Evolutionary conservation across 1,140 invertebrate species (phyloP), one percentile per base, ranked within the genome.

Genomic region (Magallana angulata): DNA sequence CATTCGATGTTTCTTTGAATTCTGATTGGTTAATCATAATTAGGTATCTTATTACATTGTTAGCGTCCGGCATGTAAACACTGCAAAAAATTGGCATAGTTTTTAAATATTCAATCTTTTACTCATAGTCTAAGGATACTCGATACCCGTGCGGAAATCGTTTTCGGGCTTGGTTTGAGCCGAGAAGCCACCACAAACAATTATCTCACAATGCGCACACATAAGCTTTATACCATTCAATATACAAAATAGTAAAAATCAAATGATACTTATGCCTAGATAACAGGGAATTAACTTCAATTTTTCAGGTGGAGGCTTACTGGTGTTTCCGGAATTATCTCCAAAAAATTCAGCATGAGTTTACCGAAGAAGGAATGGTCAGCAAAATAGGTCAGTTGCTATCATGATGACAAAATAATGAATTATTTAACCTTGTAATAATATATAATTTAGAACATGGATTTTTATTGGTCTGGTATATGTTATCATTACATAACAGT

Each of bases 281-380:
- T 48, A 8, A 11, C 80, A 82, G 12, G n/a, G 57, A 12, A 11
- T 56, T 11, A 56, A 56, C 5, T 2, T 82, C 6, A 48, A 12
- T 14, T 9, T 36, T 8, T 57, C 86, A 94, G 94, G 93, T 93
- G 9, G 92, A 94, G 83, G 92, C 94, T 8, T 94, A 91, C 82
- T 94, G 94, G 94, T 94, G 94, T 87, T 94, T 94, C 87, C 87
- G 91, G 36, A 90, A 91, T 71, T 94, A 94, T 85, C 91, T 94
- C 86, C 91, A 93, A 8, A 92, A 89, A n/a, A 92, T 94, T 48
- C 89, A 94, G 64, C 57, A 91, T 30, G 94, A 94, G 62, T 94
- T 94, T 71, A 91, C 91, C 60, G 94, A 94, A 71, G 92, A 91
- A 14, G 94, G 94, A 12, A 93, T 94, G 91, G 86, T 94, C 7